phyloP scores from a whole-genome alignment of 2,797 vertebrate genomes.

The Aplochiton taeniatus region DNA sequence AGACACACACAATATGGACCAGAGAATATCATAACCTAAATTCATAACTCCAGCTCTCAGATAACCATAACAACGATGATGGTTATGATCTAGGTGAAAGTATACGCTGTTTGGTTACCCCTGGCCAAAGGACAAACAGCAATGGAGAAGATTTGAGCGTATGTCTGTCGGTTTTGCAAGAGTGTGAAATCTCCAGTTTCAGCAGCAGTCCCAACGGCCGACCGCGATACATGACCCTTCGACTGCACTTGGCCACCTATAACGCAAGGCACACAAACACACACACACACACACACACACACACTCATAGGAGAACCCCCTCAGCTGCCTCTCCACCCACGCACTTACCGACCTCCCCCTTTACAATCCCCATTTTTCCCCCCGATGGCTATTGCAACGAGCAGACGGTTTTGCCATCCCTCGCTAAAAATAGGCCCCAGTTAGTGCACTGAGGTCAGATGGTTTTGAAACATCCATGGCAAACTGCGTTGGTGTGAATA shows the following conservation, averaged over 20 bases:
- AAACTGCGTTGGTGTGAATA: constrained; percentile 57
- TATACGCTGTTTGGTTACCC: constrained; percentile 20
- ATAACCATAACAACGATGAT: neutral
- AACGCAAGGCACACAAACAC: neutral
- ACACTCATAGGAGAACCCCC: neutral
- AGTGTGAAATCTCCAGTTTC: constrained; percentile 60
- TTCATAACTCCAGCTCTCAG: too few species aligned
- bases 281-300: neutral
- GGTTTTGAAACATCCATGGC: constrained; percentile 76
- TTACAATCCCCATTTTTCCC: constrained; percentile 36
- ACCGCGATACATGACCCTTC: constrained; percentile 47
- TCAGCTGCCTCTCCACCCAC: constrained; percentile 2
- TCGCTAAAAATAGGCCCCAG: constrained; percentile 71
- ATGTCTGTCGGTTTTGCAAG: constrained; percentile 55
- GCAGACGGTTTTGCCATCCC: constrained; percentile 76
- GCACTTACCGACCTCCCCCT: constrained; percentile 24
- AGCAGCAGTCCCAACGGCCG: constrained; percentile 51
- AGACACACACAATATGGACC: too few species aligned
- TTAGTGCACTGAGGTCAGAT: constrained; percentile 72
- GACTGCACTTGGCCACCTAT: constrained; percentile 31
- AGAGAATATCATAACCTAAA: too few species aligned
- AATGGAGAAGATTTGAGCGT: constrained; percentile 9
- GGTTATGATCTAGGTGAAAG: constrained; percentile 40
- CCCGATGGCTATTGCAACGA: constrained; percentile 45
- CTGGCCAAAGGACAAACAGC: constrained; percentile 32